Evolutionary conservation across 2,113 vertebrate genomes (phyloP).

Genomic region (Gulo gulo): DNA sequence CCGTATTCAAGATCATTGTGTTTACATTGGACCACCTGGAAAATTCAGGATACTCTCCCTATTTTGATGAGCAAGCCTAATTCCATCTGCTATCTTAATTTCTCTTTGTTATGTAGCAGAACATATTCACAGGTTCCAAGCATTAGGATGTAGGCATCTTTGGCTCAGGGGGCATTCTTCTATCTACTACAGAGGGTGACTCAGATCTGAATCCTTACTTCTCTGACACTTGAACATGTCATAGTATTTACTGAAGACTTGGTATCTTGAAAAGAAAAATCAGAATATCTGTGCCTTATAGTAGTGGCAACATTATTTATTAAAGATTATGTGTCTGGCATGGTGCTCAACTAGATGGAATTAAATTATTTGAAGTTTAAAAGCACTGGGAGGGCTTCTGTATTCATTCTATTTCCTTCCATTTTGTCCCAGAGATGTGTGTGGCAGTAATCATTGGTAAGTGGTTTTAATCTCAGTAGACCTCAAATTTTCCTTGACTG

Average conservation of each 20-base stretch:
- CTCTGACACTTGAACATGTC: not conserved
- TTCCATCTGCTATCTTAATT: not conserved
- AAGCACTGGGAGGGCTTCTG: not conserved
- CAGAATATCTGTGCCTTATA: not conserved
- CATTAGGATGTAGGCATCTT: not conserved
- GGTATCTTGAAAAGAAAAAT: not conserved
- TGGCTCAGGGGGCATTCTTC: not conserved
- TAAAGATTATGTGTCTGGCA: not conserved
- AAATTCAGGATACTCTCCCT: not conserved
- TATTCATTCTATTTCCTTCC: not conserved
- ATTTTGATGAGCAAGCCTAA: not conserved
- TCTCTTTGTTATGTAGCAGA: not conserved
- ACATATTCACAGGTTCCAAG: not conserved
- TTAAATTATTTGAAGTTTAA: not conserved
- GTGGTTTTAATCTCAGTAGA: not conserved
- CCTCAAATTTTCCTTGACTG: not conserved
- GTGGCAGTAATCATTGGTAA: not conserved
- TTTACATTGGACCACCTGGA: not conserved
- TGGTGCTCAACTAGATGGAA: not conserved
- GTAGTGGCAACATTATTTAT: not conserved
- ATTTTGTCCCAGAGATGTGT: not conserved
- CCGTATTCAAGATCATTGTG: not conserved
- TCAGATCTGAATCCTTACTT: not conserved
- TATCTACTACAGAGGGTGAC: not conserved
- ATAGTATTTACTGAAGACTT: not conserved